phyloP scores from a whole-genome alignment of 2,888 invertebrate species.

The Sinelater perroti region DNA sequence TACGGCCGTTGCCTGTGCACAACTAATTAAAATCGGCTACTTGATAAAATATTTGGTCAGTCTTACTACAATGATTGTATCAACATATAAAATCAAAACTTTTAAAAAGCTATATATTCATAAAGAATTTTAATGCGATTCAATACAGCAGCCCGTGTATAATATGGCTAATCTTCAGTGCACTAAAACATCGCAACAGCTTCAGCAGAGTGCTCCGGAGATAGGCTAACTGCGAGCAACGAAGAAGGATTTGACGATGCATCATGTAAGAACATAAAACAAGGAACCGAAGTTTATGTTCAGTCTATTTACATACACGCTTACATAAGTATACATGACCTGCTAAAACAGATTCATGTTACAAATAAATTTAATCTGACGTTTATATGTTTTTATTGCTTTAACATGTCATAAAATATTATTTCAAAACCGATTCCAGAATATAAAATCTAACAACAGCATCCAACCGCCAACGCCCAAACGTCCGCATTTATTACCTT shows the following conservation, averaged over 20 bases:
- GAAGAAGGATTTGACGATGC: slow-evolving; percentile 3
- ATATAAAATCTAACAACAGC: slow-evolving; percentile 46
- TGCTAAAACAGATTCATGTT: slow-evolving; percentile 49
- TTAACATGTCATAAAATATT: slow-evolving; percentile 50
- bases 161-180: too few relatives aligned
- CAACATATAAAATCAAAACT: too few relatives aligned
- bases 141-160: too few relatives aligned
- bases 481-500: slow-evolving; percentile 19
- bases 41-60: too few relatives aligned
- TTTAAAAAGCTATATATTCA: too few relatives aligned
- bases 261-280: slow-evolving; percentile 16
- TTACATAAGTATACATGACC: slow-evolving; percentile 47
- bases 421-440: slow-evolving; percentile 47
- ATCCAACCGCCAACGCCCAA: slow-evolving; percentile 43
- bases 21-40: too few relatives aligned
- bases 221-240: not conserved
- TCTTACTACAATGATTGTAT: too few relatives aligned
- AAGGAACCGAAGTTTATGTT: slow-evolving; percentile 23
- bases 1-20: too few relatives aligned
- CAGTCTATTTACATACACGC: slow-evolving; percentile 43
- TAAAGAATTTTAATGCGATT: too few relatives aligned
- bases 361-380: slow-evolving; percentile 50
- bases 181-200: too few relatives aligned
- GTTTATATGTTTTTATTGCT: slow-evolving; percentile 49
- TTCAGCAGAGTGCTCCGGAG: too few relatives aligned